Evolutionary conservation across 2,888 invertebrate species (phyloP).

Genomic region (Desoria tigrina): DNA sequence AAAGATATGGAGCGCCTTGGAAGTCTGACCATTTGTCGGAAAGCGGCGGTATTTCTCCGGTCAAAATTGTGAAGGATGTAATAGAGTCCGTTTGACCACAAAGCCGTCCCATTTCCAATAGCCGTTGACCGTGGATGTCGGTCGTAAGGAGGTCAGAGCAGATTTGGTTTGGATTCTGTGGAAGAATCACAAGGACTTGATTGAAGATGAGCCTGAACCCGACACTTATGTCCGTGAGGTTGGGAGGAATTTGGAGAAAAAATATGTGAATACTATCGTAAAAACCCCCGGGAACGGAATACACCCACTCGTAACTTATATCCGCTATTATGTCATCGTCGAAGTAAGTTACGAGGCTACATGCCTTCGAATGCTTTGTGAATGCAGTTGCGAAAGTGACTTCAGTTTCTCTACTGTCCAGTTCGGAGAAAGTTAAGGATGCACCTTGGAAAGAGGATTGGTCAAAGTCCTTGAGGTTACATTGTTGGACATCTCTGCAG

Average conservation of each 20-base stretch:
- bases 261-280: constrained; percentile 4
- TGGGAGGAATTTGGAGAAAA: background rate
- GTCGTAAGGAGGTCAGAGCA: no score
- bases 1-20: background rate
- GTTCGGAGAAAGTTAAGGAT: no score
- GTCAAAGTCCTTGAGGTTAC: no score
- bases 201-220: background rate
- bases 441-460: no score
- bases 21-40: constrained; percentile 8
- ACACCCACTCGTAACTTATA: background rate
- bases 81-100: no score
- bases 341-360: constrained; percentile 1
- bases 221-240: background rate
- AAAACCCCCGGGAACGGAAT: background rate
- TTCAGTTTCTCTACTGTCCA: no score
- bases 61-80: no score
- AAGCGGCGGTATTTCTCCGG: background rate
- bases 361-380: background rate
- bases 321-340: background rate
- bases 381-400: no score
- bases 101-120: no score
- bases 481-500: no score
- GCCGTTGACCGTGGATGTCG: no score
- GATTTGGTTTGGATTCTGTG: no score
- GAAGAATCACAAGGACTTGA: background rate